Percentiles rank a stretch among this genome's conserved stretches.
Conservation (phyloP, 1,140 invertebrate genomes). For the Caenorhabditis briggsae region DNA sequence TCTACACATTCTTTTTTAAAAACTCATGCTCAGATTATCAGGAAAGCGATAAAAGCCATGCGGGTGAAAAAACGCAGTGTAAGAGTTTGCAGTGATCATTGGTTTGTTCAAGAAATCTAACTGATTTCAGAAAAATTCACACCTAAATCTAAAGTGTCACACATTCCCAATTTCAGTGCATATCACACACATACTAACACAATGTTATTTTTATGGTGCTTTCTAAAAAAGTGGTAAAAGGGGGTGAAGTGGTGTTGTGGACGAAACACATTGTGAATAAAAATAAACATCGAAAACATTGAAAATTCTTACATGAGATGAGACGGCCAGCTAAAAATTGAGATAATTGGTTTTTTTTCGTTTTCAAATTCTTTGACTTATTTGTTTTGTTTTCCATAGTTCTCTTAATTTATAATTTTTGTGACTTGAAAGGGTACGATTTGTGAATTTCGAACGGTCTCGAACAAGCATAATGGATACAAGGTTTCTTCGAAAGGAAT, state of each 20-base stretch:
- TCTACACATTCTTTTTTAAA: neutral
- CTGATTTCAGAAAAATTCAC: neutral
- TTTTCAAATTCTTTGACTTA: neutral
- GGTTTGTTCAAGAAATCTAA: neutral
- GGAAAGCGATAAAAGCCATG: conserved; percentile 40
- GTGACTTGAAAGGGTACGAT: neutral
- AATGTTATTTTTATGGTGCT: neutral
- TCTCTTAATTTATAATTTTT: neutral
- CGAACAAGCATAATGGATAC: conserved; percentile 12
- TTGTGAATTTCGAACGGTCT: neutral
- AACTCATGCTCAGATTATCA: conserved; percentile 12
- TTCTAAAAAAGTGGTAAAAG: conserved; percentile 24
- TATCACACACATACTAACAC: conserved; percentile 8
- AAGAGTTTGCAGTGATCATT: neutral
- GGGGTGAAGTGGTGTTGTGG: conserved; percentile 53
- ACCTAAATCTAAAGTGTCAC: neutral
- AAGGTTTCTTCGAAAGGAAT: conserved; percentile 18
- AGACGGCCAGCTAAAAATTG: conserved; percentile 74
- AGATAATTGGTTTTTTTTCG: neutral
- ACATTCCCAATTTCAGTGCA: conserved; percentile 28
- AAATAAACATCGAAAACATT: conserved; percentile 38
- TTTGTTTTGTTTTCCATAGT: neutral
- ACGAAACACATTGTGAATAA: conserved; percentile 57
- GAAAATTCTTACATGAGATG: conserved; percentile 73
- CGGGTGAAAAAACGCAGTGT: neutral